Evolutionary conservation across 2,888 invertebrate species (phyloP), one percentile per base, ranked within the genome.

Genomic region (Patella caerulea): DNA sequence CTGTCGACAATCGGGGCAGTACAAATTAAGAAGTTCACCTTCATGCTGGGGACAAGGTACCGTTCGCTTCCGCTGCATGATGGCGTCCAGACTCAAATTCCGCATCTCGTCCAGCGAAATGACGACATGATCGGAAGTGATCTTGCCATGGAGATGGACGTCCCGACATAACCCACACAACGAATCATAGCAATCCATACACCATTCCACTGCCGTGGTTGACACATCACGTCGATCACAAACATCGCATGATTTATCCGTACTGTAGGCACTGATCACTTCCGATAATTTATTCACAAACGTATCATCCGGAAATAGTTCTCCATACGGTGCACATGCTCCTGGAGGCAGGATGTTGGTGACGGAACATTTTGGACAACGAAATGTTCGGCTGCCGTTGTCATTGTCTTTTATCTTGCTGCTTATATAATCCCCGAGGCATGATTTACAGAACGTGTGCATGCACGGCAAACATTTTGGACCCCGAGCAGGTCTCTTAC

Each of bases 151-250:
- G 4, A 85, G 75, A 78, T 88, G 88, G 4, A 86, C 85, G 76
- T 85, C 84, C 11, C 80, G 78, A 76, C 88, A 88, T 1, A 79
- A 65, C 14, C 84, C 85, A 77, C 88, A 88, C 15, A 87, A 52
- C 7, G 87, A 85, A 52, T 88, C 87, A 72, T 82, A 83, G 65
- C 88, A 88, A 71, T 88, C 87, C 79, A 83, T 83, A 78, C 88
- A 88, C 87, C 87, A 88, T 75, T 84, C 79, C 15, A 80, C 78
- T 1, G 88, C 88, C 0, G 76, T 34, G 1, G 79, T 75, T 3
- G 77, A 79, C 75, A 84, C 85, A 9, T 84, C 84, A 11, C 81
- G 71, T 45, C 86, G 72, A 4, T 79, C 72, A 78, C 88, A 88
- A 34, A 86, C 82, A 74, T 87, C 88, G 79, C 88, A 88, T 12